Percentiles rank a stretch among this genome's conserved stretches.
phyloP scores from a whole-genome alignment of 2,797 vertebrate species.

The Benthosema pterotum region DNA sequence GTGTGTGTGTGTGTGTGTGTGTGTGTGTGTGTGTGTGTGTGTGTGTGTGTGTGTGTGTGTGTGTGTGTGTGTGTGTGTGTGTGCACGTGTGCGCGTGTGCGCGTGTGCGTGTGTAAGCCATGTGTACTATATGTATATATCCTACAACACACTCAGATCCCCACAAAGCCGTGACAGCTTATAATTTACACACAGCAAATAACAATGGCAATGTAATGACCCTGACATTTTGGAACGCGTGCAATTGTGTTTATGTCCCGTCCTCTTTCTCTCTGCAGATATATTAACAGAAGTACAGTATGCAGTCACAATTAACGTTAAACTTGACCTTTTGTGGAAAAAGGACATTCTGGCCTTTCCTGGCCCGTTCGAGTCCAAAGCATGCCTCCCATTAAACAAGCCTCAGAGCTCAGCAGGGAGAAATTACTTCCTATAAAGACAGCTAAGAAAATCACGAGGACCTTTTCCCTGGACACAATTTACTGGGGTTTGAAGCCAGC shows the following conservation, averaged over 20 bases:
- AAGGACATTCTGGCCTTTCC: constrained; percentile 57
- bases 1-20: constrained; percentile 34
- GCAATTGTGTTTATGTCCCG: not conserved
- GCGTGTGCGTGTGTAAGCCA: not conserved
- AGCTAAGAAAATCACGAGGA: constrained; percentile 45
- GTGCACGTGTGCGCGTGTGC: constrained; percentile 29
- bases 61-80: constrained; percentile 32
- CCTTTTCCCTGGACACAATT: constrained; percentile 38
- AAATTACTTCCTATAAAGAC: constrained; percentile 54
- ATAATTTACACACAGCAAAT: constrained; percentile 20
- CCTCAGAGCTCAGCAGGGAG: constrained; percentile 31
- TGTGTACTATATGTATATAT: not conserved
- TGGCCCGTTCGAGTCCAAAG: constrained; percentile 44
- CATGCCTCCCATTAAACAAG: constrained; percentile 51
- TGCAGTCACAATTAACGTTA: constrained; percentile 28
- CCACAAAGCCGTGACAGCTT: constrained; percentile 30
- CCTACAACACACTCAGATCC: constrained; percentile 24
- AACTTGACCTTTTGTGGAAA: constrained; percentile 57
- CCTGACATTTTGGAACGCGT: constrained; percentile 25
- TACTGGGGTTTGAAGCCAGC: constrained; percentile 32
- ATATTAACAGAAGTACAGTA: not conserved
- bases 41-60: constrained; percentile 17
- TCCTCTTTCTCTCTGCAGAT: not conserved
- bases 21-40: constrained; percentile 27
- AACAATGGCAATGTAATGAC: constrained; percentile 38